Evolutionary conservation across 1,140 invertebrate genomes (phyloP).

Genomic region (Phortica variegata): DNA sequence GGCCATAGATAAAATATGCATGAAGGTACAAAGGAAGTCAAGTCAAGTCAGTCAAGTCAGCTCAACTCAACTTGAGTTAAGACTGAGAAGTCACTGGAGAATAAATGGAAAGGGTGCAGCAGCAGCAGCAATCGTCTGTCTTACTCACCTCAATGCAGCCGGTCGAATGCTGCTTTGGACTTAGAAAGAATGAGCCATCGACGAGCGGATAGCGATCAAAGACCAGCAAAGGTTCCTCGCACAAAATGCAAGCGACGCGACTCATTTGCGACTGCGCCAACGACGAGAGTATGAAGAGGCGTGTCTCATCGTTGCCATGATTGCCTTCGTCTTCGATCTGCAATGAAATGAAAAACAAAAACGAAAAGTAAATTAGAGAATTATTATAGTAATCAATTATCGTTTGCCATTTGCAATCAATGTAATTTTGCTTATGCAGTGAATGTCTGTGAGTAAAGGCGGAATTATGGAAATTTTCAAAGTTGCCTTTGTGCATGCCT

Average conservation of each 20-base stretch:
- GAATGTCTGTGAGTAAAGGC: too few relatives aligned
- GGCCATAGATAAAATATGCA: too few relatives aligned
- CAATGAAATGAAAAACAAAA: conserved; percentile 21
- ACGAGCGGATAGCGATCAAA: conserved; percentile 96
- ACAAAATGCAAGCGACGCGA: conserved; percentile 83
- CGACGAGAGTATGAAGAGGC: conserved; percentile 89
- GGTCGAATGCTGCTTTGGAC: conserved; percentile 83
- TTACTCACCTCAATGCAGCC: conserved; percentile 76
- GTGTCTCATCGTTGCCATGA: conserved; percentile 95
- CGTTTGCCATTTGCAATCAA: conserved; percentile 14
- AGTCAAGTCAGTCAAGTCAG: too few relatives aligned
- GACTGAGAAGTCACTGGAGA: too few relatives aligned
- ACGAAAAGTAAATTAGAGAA: conserved; percentile 5
- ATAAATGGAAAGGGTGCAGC: neutral
- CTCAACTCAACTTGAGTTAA: too few relatives aligned
- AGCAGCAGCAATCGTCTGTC: neutral
- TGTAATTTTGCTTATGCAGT: too few relatives aligned
- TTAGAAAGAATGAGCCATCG: conserved; percentile 96
- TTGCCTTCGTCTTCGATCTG: conserved; percentile 97
- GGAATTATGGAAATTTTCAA: too few relatives aligned
- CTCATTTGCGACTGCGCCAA: conserved; percentile 82
- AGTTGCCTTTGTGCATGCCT: too few relatives aligned
- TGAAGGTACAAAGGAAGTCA: too few relatives aligned
- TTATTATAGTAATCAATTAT: conserved; percentile 1
- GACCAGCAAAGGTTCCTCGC: conserved; percentile 83